phyloP scores from a whole-genome alignment of 92 coral and sea anemone genomes.

The Pocillopora grandis region DNA sequence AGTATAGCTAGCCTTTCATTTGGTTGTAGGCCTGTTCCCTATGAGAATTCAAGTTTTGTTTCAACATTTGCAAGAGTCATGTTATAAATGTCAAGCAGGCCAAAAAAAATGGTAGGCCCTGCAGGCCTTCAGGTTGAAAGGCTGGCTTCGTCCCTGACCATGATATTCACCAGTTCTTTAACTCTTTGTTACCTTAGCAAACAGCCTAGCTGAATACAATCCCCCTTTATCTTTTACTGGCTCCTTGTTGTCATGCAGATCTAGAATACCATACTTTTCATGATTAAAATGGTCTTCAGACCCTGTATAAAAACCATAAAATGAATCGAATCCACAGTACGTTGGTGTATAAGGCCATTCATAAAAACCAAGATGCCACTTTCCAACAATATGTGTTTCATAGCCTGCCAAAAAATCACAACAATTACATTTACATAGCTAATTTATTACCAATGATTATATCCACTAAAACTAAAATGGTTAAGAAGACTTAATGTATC shows the following conservation, averaged over 20 bases:
- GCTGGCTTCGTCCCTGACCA: no score
- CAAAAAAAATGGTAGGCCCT: no score
- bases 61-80: no score
- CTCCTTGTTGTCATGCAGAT: conserved; percentile 54
- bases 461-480: neutral
- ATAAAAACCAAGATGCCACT: conserved; percentile 59
- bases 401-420: conserved; percentile 33
- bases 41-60: no score
- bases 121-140: no score
- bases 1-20: no score
- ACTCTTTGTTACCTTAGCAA: conserved; percentile 38
- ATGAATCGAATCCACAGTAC: conserved; percentile 68
- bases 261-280: conserved; percentile 34
- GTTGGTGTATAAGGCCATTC: conserved; percentile 73
- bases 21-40: no score
- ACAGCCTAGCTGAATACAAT: conserved; percentile 51
- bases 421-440: no score
- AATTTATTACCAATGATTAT: neutral
- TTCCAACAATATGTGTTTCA: conserved; percentile 63
- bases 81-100: no score
- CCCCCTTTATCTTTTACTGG: conserved; percentile 54
- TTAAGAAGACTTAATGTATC: no score
- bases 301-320: conserved; percentile 60
- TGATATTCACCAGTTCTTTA: no score
- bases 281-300: conserved; percentile 63